Conservation (phyloP, 2,888 invertebrate genomes). For the Poecilobothrus nobilitatus region DNA sequence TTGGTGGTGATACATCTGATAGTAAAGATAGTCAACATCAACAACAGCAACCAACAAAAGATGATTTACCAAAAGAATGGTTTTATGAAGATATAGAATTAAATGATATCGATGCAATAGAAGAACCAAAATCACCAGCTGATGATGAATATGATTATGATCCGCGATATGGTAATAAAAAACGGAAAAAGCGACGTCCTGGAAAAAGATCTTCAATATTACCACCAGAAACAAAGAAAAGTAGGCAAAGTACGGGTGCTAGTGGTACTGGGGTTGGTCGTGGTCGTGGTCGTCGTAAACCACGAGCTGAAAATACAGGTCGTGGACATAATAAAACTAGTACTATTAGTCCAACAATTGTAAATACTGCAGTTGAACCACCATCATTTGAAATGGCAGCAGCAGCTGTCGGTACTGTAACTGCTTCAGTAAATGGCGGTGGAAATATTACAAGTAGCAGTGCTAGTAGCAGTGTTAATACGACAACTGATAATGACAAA, state of each 20-base stretch:
- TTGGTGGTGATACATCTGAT: conserved; percentile 51
- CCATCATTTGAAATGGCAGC: conserved; percentile 44
- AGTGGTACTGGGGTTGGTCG: conserved; percentile 30
- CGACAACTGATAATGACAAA: conserved; percentile 23
- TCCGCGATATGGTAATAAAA: conserved; percentile 44
- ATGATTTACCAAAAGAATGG: conserved; percentile 76
- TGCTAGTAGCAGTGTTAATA: conserved; percentile 28
- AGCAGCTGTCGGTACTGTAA: conserved; percentile 29
- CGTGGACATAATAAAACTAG: conserved; percentile 24
- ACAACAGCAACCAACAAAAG: conserved; percentile 56
- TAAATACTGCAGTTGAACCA: conserved; percentile 36
- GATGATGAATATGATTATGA: conserved; percentile 92
- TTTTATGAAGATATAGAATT: conserved; percentile 84
- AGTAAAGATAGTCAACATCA: conserved; percentile 57
- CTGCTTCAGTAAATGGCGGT: conserved; percentile 23
- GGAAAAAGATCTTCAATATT: conserved; percentile 32
- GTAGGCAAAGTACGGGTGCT: conserved; percentile 20
- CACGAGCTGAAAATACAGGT: conserved; percentile 23
- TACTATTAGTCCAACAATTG: conserved; percentile 27
- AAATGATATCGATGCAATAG: conserved; percentile 83
- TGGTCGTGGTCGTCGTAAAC: conserved; percentile 33
- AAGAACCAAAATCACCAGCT: conserved; percentile 82
- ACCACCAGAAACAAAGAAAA: conserved; percentile 23
- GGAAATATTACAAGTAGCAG: no score
- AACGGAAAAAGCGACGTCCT: conserved; percentile 41